Percentiles rank a stretch among this genome's conserved stretches.
Evolutionary conservation across 2,113 vertebrate species (phyloP).

Genomic region (Microtus pennsylvanicus): DNA sequence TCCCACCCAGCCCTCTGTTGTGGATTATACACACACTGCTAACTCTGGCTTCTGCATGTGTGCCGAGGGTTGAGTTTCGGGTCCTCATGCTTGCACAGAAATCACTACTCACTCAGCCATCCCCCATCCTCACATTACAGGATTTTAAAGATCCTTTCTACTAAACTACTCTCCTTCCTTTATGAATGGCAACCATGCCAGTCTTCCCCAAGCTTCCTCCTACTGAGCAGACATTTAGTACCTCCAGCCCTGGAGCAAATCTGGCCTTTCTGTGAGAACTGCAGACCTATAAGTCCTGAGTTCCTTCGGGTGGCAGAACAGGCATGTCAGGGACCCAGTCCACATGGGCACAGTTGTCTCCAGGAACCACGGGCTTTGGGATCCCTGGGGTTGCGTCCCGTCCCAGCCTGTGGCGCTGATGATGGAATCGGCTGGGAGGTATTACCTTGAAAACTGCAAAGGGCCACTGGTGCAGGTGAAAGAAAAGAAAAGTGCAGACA

Average conservation of each 20-base stretch:
- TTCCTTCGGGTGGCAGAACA: not conserved
- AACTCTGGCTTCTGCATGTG: too few relatives aligned
- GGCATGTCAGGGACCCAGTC: not conserved
- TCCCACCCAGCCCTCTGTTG: not conserved
- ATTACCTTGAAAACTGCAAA: not conserved
- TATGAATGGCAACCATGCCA: not conserved
- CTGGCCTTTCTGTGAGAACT: not conserved
- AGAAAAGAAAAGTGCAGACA: not conserved
- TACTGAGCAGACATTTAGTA: not conserved
- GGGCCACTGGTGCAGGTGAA: not conserved
- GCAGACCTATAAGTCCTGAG: not conserved
- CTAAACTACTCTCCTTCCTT: not conserved
- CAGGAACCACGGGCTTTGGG: not conserved
- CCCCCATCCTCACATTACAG: too few relatives aligned
- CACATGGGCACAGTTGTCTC: not conserved
- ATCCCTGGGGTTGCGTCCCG: not conserved
- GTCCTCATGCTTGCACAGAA: not conserved
- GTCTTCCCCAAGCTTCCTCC: not conserved
- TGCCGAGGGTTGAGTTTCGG: not conserved
- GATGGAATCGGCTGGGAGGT: not conserved
- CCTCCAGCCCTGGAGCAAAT: rapidly evolving
- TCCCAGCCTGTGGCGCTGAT: too few relatives aligned
- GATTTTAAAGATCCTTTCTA: not conserved
- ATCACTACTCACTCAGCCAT: not conserved
- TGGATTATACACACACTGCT: not conserved